A percentile compares a stretch with the other conserved stretches of the same genome.
These are phyloP conservation scores for Brachyhypopomus occidentalis DNA, from an alignment of 2,113 vertebrate genomes.

Conservation along the genomic window DNA sequence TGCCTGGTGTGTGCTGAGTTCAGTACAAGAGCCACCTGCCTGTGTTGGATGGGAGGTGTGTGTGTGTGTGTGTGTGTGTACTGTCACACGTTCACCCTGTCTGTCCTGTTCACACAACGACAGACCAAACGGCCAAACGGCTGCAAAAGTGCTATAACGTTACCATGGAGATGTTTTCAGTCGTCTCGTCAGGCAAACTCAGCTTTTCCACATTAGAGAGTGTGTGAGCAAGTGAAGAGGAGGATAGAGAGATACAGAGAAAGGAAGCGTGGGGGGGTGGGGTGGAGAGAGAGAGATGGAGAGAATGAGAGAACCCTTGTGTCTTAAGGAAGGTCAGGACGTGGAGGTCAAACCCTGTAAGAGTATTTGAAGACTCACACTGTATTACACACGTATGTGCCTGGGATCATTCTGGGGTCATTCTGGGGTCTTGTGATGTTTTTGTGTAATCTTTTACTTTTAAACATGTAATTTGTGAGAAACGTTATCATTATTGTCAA, in stretches of 20 bases:
- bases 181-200: constrained; percentile 79
- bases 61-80: neutral
- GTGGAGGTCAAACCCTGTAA: too few relatives aligned
- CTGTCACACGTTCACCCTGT: neutral
- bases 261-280: constrained; percentile 16
- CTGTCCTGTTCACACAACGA: constrained; percentile 65
- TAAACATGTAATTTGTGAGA: too few relatives aligned
- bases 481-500: too few relatives aligned
- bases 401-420: too few relatives aligned
- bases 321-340: too few relatives aligned
- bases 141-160: constrained; percentile 78
- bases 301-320: too few relatives aligned
- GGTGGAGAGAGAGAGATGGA: neutral
- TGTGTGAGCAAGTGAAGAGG: constrained; percentile 21
- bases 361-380: too few relatives aligned
- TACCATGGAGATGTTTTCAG: constrained; percentile 81
- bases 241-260: constrained; percentile 6
- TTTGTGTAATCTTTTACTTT: too few relatives aligned
- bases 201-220: constrained; percentile 78
- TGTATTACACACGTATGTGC: too few relatives aligned
- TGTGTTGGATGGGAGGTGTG: constrained; percentile 18
- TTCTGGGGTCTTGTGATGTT: too few relatives aligned
- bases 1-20: constrained; percentile 28
- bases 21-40: neutral
- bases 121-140: constrained; percentile 74